Base-by-base conservation (phyloP, 2,888 invertebrate species). In the Kuschelorhynchus macadamiae region DNA sequence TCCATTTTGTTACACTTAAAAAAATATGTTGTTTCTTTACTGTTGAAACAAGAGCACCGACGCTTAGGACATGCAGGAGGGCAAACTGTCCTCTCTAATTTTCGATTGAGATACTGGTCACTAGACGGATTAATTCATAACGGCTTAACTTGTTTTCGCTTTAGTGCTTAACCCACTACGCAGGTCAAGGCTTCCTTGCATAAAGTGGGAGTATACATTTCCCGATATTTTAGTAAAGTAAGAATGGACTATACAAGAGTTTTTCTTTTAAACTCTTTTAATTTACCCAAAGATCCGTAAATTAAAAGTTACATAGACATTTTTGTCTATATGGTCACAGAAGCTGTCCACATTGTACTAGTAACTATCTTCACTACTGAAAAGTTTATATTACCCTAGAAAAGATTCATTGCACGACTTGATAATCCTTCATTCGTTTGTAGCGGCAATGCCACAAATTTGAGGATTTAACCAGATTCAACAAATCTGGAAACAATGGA, bases 1-100 rank as follows among this genome's bases (percentile, higher is more conserved):
- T 64, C 68, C 17, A 12, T 68, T 12, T 30, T 68, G n/a, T 17
- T 68, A 14, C 68, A 64, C 1, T 65, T 53, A 21, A 20, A 41
- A 2, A 53, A 60, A 17, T 12, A 39, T 16, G 9, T 66, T 25
- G 60, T 61, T n/a, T 25, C 25, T 3, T 25, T 25, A 25, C 3
- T 25, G 25, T 7, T 25, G 25, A 7, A 5, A 3, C 25, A 5
- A 7, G 25, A 25, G 7, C 25, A 25, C 7, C 4, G 7, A 7
- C 25, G 25, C 3, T 7, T 25, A 25, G 25, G 25, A 25, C 25
- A 25, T 25, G 25, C 25, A 5, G 25, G 25, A 7, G 4, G 4
- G 25, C 25, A 25, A 25, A 25, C 3, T 25, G 25, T 25, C 7
- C 7, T 25, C 4, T 25, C 25, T 7, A 25, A 25, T 25, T 56